These are phyloP conservation scores for Polia nebulosa DNA, from an alignment of 2,888 invertebrate species.

Conservation along the genomic window DNA sequence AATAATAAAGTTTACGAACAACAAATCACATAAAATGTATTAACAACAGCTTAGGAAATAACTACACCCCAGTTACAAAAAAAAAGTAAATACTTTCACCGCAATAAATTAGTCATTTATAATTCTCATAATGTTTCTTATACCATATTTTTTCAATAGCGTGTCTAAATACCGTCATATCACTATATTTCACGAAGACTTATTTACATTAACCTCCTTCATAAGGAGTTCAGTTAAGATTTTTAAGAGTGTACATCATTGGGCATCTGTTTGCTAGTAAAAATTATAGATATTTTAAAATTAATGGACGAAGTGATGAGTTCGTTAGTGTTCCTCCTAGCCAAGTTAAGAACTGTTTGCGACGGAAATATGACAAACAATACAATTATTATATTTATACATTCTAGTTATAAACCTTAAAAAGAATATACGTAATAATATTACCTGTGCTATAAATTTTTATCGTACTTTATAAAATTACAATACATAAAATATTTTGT, in stretches of 20 bases:
- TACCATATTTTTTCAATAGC: slow-evolving; percentile 80
- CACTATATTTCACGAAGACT: slow-evolving; percentile 82
- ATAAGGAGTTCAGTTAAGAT: slow-evolving; percentile 85
- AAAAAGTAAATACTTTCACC: slow-evolving; percentile 78
- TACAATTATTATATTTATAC: slow-evolving; percentile 79
- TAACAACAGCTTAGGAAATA: slow-evolving; percentile 72
- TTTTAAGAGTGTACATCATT: slow-evolving; percentile 82
- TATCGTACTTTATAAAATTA: slow-evolving; percentile 89
- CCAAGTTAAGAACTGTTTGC: slow-evolving; percentile 89
- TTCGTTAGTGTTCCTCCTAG: slow-evolving; percentile 90
- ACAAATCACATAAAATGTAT: slow-evolving; percentile 62
- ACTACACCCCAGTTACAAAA: slow-evolving; percentile 76
- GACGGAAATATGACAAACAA: slow-evolving; percentile 90
- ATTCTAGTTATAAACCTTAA: slow-evolving; percentile 86
- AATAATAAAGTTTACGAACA: slow-evolving; percentile 44
- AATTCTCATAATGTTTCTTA: slow-evolving; percentile 83
- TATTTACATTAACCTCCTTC: slow-evolving; percentile 88
- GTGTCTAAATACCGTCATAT: slow-evolving; percentile 77
- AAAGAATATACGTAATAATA: slow-evolving; percentile 85
- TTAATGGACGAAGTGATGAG: slow-evolving; percentile 91
- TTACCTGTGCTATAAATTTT: slow-evolving; percentile 87
- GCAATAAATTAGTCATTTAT: slow-evolving; percentile 85
- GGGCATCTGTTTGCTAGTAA: slow-evolving; percentile 88
- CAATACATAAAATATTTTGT: slow-evolving; percentile 91
- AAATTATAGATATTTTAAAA: slow-evolving; percentile 88